Percentiles rank a stretch among this genome's conserved stretches.
Evolutionary conservation across 2,797 vertebrate genomes (phyloP).

Genomic region (Enteromius anoplus): DNA sequence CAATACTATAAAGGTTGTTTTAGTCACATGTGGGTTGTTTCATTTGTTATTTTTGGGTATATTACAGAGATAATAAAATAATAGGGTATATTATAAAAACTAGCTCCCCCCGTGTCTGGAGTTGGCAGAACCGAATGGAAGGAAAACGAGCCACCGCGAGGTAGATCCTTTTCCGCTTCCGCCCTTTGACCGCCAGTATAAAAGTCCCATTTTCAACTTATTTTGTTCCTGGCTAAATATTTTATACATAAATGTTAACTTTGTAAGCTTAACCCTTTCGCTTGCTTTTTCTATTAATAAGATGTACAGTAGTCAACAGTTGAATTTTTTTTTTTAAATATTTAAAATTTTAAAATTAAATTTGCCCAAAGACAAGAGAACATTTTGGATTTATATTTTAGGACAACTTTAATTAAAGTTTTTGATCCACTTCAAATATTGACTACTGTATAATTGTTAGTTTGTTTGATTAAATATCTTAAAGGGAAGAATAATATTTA

Average conservation of each 20-base stretch:
- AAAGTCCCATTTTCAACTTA: not conserved
- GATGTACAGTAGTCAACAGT: too few relatives aligned
- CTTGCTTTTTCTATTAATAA: not conserved
- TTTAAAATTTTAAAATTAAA: too few relatives aligned
- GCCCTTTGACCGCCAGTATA: not conserved
- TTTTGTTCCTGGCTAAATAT: not conserved
- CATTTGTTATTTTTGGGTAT: not conserved
- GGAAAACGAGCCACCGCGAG: not conserved
- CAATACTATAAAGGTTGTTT: not conserved
- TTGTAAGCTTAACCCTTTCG: not conserved
- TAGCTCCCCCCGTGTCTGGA: not conserved
- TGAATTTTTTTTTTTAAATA: too few relatives aligned
- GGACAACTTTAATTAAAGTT: too few relatives aligned
- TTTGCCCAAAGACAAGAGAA: too few relatives aligned
- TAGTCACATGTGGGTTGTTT: fast-evolving
- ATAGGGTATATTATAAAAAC: not conserved
- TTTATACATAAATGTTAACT: not conserved
- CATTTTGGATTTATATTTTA: too few relatives aligned
- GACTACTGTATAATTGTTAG: too few relatives aligned
- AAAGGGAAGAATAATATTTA: not conserved
- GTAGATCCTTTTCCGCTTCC: not conserved
- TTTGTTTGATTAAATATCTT: too few relatives aligned
- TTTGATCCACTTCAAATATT: too few relatives aligned
- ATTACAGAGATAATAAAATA: not conserved
- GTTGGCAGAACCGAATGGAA: slow-evolving; percentile 28